Conservation (phyloP, 2,888 invertebrate genomes). For the Muschampia plurimacula region DNA sequence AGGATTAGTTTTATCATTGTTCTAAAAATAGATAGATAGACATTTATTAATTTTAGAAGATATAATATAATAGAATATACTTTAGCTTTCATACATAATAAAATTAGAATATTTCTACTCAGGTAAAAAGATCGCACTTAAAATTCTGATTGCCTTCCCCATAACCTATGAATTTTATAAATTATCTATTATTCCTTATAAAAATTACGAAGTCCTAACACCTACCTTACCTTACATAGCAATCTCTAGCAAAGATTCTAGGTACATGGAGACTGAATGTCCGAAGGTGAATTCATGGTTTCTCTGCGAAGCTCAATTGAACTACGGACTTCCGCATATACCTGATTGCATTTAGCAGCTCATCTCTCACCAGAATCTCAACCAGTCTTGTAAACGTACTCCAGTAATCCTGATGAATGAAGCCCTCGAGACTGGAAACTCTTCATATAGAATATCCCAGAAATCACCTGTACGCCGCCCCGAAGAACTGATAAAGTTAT, state of each 20-base stretch:
- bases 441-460: constrained; percentile 21
- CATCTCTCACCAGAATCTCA: constrained; percentile 41
- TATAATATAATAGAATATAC: not conserved
- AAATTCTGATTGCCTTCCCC: constrained; percentile 24
- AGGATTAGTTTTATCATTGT: constrained; percentile 14
- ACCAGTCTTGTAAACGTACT: constrained; percentile 5
- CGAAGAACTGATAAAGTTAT: not conserved
- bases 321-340: constrained; percentile 26
- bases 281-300: constrained; percentile 34
- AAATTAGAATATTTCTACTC: not conserved
- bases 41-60: constrained; percentile 15
- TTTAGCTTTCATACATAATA: not conserved
- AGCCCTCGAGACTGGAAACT: constrained; percentile 38
- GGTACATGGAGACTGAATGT: constrained; percentile 39
- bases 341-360: constrained; percentile 45
- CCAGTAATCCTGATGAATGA: not conserved
- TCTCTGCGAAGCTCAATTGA: constrained; percentile 40
- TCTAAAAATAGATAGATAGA: constrained; percentile 28
- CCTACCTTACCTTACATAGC: constrained; percentile 32
- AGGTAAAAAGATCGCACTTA: constrained; percentile 10
- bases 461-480: constrained; percentile 11
- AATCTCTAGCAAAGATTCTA: constrained; percentile 18
- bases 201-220: constrained; percentile 21
- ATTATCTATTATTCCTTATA: constrained; percentile 29
- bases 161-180: constrained; percentile 25